Percentiles rank a stretch among this genome's conserved stretches.
phyloP scores from a whole-genome alignment of 1,140 invertebrate genomes.

The Panulirus ornatus region DNA sequence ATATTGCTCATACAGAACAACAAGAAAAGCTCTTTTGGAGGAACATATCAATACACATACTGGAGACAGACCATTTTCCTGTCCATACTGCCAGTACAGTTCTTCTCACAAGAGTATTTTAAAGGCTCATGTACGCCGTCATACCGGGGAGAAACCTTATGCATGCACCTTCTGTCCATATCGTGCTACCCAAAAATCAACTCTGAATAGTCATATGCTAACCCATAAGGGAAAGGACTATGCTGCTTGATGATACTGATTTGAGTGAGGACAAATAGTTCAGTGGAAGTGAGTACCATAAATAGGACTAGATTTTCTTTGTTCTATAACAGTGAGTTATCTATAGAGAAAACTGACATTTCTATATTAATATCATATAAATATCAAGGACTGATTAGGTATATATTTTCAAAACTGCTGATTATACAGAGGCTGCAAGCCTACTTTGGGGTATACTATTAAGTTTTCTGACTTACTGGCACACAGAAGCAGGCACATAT shows the following conservation, averaged over 20 bases:
- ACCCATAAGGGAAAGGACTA: slow-evolving; percentile 51
- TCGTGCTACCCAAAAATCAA: slow-evolving; percentile 68
- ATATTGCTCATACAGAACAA: slow-evolving; percentile 54
- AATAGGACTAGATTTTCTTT: too few relatives aligned
- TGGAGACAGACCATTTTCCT: slow-evolving; percentile 68
- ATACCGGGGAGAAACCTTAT: slow-evolving; percentile 72
- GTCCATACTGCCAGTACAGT: slow-evolving; percentile 69
- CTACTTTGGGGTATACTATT: not conserved
- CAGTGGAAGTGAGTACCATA: too few relatives aligned
- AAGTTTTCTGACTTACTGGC: not conserved
- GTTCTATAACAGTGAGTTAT: too few relatives aligned
- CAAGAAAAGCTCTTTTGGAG: slow-evolving; percentile 60
- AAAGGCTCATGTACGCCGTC: slow-evolving; percentile 65
- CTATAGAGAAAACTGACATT: not conserved
- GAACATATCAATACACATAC: slow-evolving; percentile 70
- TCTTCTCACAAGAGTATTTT: slow-evolving; percentile 71
- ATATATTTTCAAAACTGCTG: not conserved
- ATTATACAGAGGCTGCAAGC: too few relatives aligned
- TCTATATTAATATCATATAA: not conserved
- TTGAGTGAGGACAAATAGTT: too few relatives aligned
- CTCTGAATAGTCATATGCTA: slow-evolving; percentile 60
- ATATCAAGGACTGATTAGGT: not conserved
- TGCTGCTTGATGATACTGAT: not conserved
- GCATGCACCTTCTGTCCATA: slow-evolving; percentile 63
- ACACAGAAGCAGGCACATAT: too few relatives aligned